A percentile compares a stretch with the other conserved stretches of the same genome.
Evolutionary conservation across 2,113 vertebrate species (phyloP).

Genomic region (Poecile atricapillus): DNA sequence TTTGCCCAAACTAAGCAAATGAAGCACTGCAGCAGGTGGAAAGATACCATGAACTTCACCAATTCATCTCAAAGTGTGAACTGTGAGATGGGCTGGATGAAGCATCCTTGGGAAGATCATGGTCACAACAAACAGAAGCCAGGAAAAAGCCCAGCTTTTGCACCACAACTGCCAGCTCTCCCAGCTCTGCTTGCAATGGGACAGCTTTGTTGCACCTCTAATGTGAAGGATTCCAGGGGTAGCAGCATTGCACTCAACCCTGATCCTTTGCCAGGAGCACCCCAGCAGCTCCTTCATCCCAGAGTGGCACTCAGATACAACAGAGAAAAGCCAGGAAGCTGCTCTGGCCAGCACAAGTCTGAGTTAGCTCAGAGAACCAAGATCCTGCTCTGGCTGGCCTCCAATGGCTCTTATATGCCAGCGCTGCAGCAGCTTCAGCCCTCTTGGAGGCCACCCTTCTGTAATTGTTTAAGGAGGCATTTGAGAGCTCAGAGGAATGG

Average conservation of each 20-base stretch:
- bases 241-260: not conserved
- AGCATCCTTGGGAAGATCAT: not conserved
- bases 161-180: not conserved
- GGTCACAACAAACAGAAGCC: not conserved
- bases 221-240: not conserved
- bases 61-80: not conserved
- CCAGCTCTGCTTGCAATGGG: not conserved
- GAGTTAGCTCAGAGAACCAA: not conserved
- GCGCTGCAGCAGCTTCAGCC: not conserved
- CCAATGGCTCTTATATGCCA: fast-evolving
- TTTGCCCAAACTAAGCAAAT: not conserved
- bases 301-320: not conserved
- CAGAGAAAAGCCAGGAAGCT: not conserved
- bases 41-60: not conserved
- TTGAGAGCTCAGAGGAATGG: not conserved
- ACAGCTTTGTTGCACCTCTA: not conserved
- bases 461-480: not conserved
- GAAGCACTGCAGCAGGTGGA: not conserved
- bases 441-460: not conserved
- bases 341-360: not conserved
- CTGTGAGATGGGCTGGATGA: not conserved
- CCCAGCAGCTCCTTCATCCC: not conserved
- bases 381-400: not conserved
- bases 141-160: not conserved
- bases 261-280: not conserved